Conservation (phyloP, 2,797 vertebrate genomes). For the Alosa sapidissima region DNA sequence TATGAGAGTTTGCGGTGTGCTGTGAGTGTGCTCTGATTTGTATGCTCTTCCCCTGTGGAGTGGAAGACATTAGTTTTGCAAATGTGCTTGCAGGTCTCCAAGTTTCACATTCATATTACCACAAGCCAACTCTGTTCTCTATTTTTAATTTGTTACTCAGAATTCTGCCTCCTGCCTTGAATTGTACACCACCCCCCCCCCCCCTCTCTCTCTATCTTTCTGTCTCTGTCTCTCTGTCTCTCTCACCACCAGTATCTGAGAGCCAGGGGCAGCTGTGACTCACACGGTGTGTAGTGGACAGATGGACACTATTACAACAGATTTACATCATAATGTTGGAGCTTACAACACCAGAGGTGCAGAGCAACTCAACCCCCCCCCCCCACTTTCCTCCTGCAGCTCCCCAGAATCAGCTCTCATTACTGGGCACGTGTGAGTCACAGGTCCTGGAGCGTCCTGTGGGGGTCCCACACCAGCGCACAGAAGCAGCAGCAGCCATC, state of each 20-base stretch:
- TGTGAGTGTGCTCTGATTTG: background rate
- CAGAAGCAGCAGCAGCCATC: background rate
- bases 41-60: background rate
- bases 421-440: background rate
- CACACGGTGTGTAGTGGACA: background rate
- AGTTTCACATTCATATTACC: background rate
- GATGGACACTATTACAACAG: conserved; percentile 47
- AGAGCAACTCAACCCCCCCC: background rate
- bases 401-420: conserved; percentile 10
- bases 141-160: background rate
- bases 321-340: conserved; percentile 45
- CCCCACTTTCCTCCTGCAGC: background rate
- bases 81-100: background rate
- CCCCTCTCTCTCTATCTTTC: background rate
- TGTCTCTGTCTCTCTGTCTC: background rate
- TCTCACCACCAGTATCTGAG: background rate
- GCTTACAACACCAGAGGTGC: background rate
- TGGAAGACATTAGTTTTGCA: background rate
- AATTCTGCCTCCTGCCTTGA: background rate
- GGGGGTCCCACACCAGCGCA: background rate
- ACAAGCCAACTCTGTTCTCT: background rate
- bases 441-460: background rate
- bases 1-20: too few relatives aligned
- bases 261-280: background rate
- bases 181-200: too few relatives aligned